phyloP scores from a whole-genome alignment of 2,888 invertebrate species.

The Proisotoma minuta region DNA sequence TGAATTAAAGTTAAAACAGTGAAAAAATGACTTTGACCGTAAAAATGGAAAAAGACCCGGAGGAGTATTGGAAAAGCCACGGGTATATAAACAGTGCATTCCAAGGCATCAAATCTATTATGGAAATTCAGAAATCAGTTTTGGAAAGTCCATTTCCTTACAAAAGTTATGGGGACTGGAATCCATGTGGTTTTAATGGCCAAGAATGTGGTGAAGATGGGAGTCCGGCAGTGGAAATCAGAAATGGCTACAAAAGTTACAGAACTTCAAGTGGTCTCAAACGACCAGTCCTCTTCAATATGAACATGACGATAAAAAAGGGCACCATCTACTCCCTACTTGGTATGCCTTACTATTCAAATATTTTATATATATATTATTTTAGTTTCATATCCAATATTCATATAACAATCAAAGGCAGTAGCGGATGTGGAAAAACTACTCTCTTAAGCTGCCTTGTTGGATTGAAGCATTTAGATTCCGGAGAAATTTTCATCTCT shows the following conservation, averaged over 20 bases:
- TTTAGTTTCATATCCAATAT: background rate
- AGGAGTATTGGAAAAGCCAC: background rate
- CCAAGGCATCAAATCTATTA: background rate
- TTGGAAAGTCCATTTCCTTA: background rate
- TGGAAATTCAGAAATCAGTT: background rate
- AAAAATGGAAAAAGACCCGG: too few relatives aligned
- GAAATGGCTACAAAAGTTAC: conserved; percentile 5
- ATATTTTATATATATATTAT: background rate
- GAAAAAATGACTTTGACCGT: too few relatives aligned
- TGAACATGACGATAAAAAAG: conserved; percentile 8
- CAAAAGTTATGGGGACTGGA: conserved; percentile 1
- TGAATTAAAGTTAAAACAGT: too few relatives aligned
- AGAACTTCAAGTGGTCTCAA: background rate
- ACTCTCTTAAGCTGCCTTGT: conserved; percentile 50
- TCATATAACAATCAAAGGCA: conserved; percentile 19
- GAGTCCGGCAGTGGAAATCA: background rate
- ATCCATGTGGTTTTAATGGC: background rate
- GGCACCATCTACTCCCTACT: conserved; percentile 62
- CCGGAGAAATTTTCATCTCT: conserved; percentile 51
- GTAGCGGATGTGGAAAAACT: conserved; percentile 61
- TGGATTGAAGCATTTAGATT: conserved; percentile 50
- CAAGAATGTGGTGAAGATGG: background rate
- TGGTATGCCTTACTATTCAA: conserved; percentile 75
- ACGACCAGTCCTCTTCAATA: background rate
- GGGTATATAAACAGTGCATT: background rate